Base-by-base conservation (phyloP, 2,888 invertebrate species). In the Deilephila elpenor region DNA sequence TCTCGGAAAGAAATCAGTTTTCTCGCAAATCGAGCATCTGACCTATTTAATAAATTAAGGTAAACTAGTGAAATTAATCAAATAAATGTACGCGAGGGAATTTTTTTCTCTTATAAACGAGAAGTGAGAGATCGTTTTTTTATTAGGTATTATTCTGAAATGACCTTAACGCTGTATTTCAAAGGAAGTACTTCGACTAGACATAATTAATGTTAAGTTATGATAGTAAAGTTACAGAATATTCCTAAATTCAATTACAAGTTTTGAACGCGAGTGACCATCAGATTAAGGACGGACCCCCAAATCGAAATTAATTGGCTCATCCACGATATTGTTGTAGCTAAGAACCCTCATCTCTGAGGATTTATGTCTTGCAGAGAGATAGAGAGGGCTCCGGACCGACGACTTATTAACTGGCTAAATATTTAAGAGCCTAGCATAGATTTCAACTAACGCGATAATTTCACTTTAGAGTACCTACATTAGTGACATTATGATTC, bases 251-350 rank as follows among this genome's bases (percentile, higher is more conserved):
- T 77, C 78, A 85, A 84, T 82, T 83, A 86, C 84, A 84, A 86
- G 89, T 93, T 91, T 83, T 88, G 88, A 90, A 88, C 71, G 89
- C 88, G 89, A 92, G 88, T 92, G 91, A 92, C 93, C 92, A 91
- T 91, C 92, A 90, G 91, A 92, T 93, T 93, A 91, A 88, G 89
- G 90, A 85, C 80, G 84, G 85, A 84, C 84, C 86, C 86, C 85
- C 83, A 89, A 89, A 91, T 92, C 87, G 85, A 90, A 91, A 92
- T 92, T 93, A 93, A 92, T 93, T 93, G 91, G 91, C 88, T 91
- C 89, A 90, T 91, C 89, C 90, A 90, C 67, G 91, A 91, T 91
- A 92, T 91, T 91, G 89, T 89, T 88, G 87, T 87, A 83, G 81
- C 83, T 80, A 84, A 88, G 88, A 79, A 92, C 90, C 91, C 91